Conservation (phyloP, 2,113 vertebrate species). For the Copsychus sechellarum region DNA sequence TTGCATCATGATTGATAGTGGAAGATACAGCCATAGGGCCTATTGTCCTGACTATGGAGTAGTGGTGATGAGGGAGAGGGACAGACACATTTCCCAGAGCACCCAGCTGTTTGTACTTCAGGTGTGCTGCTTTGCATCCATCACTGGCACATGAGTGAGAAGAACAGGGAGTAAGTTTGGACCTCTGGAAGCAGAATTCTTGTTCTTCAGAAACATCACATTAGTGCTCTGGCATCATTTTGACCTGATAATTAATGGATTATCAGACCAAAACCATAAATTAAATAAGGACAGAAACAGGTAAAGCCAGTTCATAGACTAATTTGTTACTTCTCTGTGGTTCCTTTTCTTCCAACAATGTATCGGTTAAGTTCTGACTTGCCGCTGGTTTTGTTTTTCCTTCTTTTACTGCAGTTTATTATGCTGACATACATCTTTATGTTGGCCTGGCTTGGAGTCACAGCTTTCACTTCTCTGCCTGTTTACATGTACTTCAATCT, state of each 20-base stretch:
- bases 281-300: background rate
- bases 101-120: background rate
- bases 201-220: background rate
- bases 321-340: background rate
- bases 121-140: background rate
- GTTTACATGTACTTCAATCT: constrained; percentile 99
- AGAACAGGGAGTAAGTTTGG: background rate
- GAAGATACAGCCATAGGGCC: background rate
- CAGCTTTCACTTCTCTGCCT: constrained; percentile 94
- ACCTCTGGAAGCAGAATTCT: background rate
- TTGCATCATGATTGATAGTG: background rate
- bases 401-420: constrained; percentile 86
- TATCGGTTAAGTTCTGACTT: background rate
- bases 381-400: background rate
- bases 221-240: background rate
- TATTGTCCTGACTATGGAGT: background rate
- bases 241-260: background rate
- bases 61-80: background rate
- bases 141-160: background rate
- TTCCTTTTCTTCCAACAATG: background rate
- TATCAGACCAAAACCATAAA: background rate
- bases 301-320: background rate
- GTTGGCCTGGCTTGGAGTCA: constrained; percentile 98
- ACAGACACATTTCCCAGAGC: background rate
- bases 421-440: constrained; percentile 99